phyloP scores from a whole-genome alignment of 2,888 invertebrate species.

The Sphaerophoria taeniata region DNA sequence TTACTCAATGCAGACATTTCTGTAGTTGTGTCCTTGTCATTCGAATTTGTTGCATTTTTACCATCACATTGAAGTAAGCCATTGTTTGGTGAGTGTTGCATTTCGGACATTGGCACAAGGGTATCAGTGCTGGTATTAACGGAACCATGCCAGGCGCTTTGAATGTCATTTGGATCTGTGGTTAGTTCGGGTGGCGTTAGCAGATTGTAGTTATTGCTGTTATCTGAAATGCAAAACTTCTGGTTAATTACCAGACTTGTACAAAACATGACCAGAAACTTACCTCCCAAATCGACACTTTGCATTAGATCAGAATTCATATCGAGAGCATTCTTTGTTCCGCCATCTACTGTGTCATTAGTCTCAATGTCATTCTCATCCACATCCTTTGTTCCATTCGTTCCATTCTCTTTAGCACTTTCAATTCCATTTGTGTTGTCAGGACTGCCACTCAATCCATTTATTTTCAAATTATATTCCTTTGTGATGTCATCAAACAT shows the following conservation, averaged over 20 bases:
- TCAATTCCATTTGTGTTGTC: slow-evolving; percentile 53
- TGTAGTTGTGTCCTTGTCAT: slow-evolving; percentile 51
- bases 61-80: slow-evolving; percentile 9
- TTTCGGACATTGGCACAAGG: slow-evolving; percentile 80
- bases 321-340: slow-evolving; percentile 61
- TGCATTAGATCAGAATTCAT: slow-evolving; percentile 77
- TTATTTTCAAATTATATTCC: slow-evolving; percentile 55
- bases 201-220: slow-evolving; percentile 58
- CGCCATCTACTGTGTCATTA: slow-evolving; percentile 48
- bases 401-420: slow-evolving; percentile 48
- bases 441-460: slow-evolving; percentile 44
- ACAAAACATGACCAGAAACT: slow-evolving; percentile 14
- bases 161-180: slow-evolving; percentile 64
- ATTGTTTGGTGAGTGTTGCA: slow-evolving; percentile 55
- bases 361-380: slow-evolving; percentile 7
- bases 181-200: slow-evolving; percentile 49
- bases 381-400: slow-evolving; percentile 19
- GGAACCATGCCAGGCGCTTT: slow-evolving; percentile 79
- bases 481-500: slow-evolving; percentile 52
- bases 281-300: slow-evolving; percentile 78
- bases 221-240: slow-evolving; percentile 55
- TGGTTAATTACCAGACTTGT: background rate
- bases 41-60: slow-evolving; percentile 7
- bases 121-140: slow-evolving; percentile 85
- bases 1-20: slow-evolving; percentile 45